These are phyloP conservation scores for Acrocephalus scirpaceus DNA, from an alignment of 2,797 vertebrate species.

Conservation along the genomic window DNA sequence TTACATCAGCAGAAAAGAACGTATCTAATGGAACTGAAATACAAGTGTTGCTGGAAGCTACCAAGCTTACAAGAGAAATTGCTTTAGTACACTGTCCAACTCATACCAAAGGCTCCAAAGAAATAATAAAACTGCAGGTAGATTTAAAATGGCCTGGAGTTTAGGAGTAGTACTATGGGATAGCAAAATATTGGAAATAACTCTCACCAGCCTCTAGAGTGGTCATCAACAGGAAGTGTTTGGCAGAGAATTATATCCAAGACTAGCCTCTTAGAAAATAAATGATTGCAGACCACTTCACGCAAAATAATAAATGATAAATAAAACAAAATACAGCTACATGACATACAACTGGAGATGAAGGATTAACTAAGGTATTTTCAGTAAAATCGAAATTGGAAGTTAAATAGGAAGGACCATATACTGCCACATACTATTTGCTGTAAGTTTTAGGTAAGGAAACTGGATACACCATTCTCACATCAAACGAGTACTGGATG, in stretches of 20 bases:
- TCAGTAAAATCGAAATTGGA: background rate
- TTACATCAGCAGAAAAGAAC: background rate
- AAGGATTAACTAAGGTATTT: background rate
- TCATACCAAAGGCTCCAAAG: background rate
- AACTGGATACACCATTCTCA: background rate
- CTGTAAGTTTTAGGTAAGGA: background rate
- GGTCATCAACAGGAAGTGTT: background rate
- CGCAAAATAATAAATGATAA: background rate
- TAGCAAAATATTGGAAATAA: background rate
- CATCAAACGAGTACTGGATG: background rate
- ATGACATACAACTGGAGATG: background rate
- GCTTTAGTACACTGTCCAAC: background rate
- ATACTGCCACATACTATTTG: background rate
- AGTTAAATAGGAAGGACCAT: background rate
- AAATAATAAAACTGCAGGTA: background rate
- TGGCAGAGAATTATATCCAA: background rate
- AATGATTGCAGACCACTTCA: background rate
- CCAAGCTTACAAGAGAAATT: background rate
- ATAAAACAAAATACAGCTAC: background rate
- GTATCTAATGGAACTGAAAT: background rate
- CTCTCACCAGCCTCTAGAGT: background rate
- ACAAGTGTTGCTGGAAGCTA: background rate
- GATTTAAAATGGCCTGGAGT: background rate
- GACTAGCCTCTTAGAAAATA: background rate
- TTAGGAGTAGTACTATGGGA: background rate